Percentiles rank a stretch among this genome's conserved stretches.
These are phyloP conservation scores for Drosophila sp. DNA, from an alignment of 1,140 invertebrate species.

Conservation along the genomic window DNA sequence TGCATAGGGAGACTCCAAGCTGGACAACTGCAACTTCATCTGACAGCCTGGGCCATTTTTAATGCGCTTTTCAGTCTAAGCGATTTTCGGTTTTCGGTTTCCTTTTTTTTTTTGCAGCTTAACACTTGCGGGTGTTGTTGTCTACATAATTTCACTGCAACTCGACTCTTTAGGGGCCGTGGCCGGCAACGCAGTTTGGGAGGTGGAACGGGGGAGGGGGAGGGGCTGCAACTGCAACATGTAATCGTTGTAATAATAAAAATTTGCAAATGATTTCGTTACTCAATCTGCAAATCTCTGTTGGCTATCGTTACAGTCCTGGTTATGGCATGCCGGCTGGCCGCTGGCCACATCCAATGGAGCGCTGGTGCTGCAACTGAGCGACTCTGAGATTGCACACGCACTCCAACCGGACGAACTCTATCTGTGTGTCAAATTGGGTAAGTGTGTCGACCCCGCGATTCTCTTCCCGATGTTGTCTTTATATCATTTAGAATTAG, in stretches of 20 bases:
- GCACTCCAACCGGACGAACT: constrained; percentile 75
- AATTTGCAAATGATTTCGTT: constrained; percentile 81
- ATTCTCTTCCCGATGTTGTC: neutral
- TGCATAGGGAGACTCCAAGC: neutral
- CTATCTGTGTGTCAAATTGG: constrained; percentile 83
- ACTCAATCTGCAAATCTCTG: constrained; percentile 72
- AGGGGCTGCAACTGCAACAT: constrained; percentile 17
- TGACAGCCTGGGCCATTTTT: constrained; percentile 74
- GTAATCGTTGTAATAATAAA: constrained; percentile 81
- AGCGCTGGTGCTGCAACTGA: constrained; percentile 80
- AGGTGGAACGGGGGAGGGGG: neutral
- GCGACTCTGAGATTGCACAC: constrained; percentile 75
- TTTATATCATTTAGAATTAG: too few species aligned
- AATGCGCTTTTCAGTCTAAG: constrained; percentile 69
- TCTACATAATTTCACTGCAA: constrained; percentile 68
- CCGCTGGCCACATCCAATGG: constrained; percentile 80
- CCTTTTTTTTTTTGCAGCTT: constrained; percentile 72
- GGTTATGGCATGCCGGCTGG: constrained; percentile 84
- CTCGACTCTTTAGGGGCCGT: neutral
- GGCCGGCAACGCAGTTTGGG: too few species aligned
- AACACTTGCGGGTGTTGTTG: constrained; percentile 82
- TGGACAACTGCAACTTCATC: constrained; percentile 34
- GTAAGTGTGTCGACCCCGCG: constrained; percentile 69
- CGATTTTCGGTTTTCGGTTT: constrained; percentile 42
- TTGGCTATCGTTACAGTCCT: constrained; percentile 66